These are phyloP conservation scores for Microtus montanus DNA, from an alignment of 2,113 vertebrate species.

Conservation along the genomic window DNA sequence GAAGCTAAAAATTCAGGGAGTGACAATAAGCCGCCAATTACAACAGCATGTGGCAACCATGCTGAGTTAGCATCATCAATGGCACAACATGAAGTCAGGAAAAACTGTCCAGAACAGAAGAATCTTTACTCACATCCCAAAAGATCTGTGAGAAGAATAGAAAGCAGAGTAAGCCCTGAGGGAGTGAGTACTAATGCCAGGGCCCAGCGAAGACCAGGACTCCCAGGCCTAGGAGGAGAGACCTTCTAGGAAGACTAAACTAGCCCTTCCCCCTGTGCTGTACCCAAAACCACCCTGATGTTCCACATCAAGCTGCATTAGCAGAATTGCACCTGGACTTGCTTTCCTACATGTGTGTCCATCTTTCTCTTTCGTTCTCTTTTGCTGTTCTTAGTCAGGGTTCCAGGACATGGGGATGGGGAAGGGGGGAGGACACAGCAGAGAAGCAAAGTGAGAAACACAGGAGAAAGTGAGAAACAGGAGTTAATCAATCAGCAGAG, in stretches of 20 bases:
- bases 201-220: neutral
- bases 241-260: neutral
- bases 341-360: too few species aligned
- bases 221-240: neutral
- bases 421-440: neutral
- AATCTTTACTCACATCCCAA: slow-evolving; percentile 4
- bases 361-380: neutral
- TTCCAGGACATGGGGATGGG: neutral
- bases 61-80: slow-evolving; percentile 2
- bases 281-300: neutral
- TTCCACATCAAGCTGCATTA: neutral
- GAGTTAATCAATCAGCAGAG: slow-evolving; percentile 31
- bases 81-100: neutral
- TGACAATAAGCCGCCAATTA: neutral
- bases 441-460: slow-evolving; percentile 36
- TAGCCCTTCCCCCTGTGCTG: neutral
- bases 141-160: neutral
- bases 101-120: neutral
- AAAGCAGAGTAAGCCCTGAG: neutral
- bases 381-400: neutral
- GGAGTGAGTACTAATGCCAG: too few species aligned
- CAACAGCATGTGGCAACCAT: neutral
- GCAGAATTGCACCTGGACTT: neutral
- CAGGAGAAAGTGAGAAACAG: neutral
- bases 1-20: slow-evolving; percentile 1